Evolutionary conservation across 2,113 vertebrate genomes (phyloP).

Genomic region (Mus spicilegus): DNA sequence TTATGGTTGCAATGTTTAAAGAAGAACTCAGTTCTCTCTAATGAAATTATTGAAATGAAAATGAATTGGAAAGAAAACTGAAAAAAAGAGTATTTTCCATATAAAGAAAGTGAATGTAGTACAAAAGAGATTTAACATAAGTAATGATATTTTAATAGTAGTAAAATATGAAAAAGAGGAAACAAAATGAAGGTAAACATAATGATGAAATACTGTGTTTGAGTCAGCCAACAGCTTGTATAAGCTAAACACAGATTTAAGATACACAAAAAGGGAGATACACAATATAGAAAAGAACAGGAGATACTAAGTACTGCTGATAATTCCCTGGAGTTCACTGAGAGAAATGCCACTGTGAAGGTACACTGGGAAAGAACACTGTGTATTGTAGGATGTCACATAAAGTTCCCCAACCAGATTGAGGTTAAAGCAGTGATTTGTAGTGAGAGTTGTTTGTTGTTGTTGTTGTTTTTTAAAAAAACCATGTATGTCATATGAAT

Average conservation of each 20-base stretch:
- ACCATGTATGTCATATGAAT: too few relatives aligned
- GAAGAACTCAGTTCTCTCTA: not conserved
- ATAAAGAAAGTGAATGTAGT: not conserved
- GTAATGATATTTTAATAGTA: not conserved
- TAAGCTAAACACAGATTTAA: not conserved
- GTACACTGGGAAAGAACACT: not conserved
- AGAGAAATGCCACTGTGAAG: not conserved
- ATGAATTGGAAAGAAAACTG: not conserved
- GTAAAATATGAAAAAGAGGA: not conserved
- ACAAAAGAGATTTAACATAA: not conserved
- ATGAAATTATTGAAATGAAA: not conserved
- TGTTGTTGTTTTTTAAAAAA: too few relatives aligned
- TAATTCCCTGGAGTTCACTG: not conserved
- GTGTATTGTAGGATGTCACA: not conserved
- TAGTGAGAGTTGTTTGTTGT: too few relatives aligned
- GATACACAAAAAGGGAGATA: not conserved
- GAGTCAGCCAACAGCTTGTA: not conserved
- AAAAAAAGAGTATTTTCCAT: not conserved
- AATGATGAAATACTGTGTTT: not conserved
- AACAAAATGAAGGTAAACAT: not conserved
- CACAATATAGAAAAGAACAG: not conserved
- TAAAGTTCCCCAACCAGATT: not conserved
- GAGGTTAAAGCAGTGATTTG: not conserved
- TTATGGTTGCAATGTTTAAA: not conserved
- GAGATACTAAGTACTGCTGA: not conserved